Evolutionary conservation across 2,113 vertebrate genomes (phyloP).

Genomic region (Grammomys surdaster): DNA sequence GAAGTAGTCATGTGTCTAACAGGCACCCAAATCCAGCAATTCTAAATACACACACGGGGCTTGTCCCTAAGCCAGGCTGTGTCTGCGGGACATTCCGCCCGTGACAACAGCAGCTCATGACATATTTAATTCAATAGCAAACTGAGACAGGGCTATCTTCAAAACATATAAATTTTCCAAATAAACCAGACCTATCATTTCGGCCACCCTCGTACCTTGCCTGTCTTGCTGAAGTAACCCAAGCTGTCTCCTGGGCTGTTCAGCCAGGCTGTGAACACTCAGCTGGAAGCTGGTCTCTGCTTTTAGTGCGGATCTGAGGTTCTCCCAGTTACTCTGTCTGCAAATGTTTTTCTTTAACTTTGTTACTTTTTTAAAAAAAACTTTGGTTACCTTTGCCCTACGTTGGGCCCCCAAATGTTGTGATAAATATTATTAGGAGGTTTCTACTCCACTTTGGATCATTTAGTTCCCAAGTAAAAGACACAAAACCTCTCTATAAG

Average conservation of each 20-base stretch:
- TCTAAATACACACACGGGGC: neutral
- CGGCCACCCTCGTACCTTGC: neutral
- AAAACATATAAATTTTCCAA: neutral
- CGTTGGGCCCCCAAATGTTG: too few relatives aligned
- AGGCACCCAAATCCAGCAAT: neutral
- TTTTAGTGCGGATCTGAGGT: neutral
- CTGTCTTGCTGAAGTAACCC: fast-evolving
- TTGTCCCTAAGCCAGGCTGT: neutral
- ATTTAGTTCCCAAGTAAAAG: too few relatives aligned
- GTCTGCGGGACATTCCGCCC: neutral
- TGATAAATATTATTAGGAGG: too few relatives aligned
- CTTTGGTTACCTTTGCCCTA: too few relatives aligned
- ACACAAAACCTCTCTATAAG: too few relatives aligned
- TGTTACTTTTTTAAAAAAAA: neutral
- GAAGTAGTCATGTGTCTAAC: neutral
- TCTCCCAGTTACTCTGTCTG: neutral
- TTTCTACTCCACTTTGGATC: too few relatives aligned
- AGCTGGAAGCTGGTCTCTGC: neutral
- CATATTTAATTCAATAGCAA: neutral
- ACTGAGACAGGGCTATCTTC: neutral
- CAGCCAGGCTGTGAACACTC: too few relatives aligned
- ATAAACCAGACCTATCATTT: neutral
- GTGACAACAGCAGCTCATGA: neutral
- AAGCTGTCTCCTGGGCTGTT: neutral
- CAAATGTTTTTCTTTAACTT: neutral